Evolutionary conservation across 2,113 vertebrate species (phyloP).

Genomic region (Chaetodon auriga): DNA sequence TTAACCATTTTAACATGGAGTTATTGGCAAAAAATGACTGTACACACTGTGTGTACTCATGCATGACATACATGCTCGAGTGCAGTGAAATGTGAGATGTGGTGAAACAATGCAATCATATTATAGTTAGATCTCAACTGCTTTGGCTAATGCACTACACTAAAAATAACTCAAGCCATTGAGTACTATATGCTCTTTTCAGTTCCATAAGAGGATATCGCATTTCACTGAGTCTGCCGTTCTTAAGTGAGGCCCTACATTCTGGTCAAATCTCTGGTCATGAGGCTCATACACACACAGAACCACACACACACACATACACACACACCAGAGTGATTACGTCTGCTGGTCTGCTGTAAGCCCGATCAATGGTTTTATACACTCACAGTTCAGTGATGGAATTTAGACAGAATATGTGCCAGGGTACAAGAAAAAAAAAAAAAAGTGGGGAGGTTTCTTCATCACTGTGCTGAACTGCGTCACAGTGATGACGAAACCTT

Average conservation of each 20-base stretch:
- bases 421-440: background rate
- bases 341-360: conserved; percentile 42
- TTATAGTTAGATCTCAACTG: background rate
- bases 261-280: conserved; percentile 69
- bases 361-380: conserved; percentile 38
- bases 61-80: background rate
- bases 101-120: conserved; percentile 1
- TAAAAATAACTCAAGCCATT: conserved; percentile 56
- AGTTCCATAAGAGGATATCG: conserved; percentile 63
- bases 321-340: conserved; percentile 46
- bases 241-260: conserved; percentile 46
- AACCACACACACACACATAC: background rate
- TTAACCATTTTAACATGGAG: background rate
- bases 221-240: conserved; percentile 60
- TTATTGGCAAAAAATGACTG: background rate
- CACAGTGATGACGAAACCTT: background rate
- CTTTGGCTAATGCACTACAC: conserved; percentile 36
- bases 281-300: conserved; percentile 38
- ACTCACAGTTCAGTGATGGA: conserved; percentile 19
- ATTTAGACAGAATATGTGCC: conserved; percentile 1
- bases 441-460: background rate
- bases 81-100: background rate
- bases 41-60: background rate
- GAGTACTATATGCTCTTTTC: conserved; percentile 10
- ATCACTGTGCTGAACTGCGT: conserved; percentile 10